Conservation (phyloP, 2,113 vertebrate genomes). For the Entelurus aequoreus region DNA sequence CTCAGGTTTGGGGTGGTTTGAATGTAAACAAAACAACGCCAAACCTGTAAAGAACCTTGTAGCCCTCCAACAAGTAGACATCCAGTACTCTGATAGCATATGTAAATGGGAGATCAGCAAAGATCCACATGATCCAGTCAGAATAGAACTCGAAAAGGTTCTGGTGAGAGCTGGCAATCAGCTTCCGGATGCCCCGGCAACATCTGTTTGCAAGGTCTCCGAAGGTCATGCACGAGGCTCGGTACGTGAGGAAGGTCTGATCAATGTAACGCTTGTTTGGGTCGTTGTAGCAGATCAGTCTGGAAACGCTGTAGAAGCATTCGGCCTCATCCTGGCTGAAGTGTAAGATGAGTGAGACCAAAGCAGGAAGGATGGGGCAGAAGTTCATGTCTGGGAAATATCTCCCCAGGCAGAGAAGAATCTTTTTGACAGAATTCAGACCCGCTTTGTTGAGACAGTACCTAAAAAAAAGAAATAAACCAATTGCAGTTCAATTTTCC, state of each 20-base stretch:
- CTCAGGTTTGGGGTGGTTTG: not conserved
- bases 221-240: conserved; percentile 84
- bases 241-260: conserved; percentile 79
- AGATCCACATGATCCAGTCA: conserved; percentile 84
- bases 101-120: conserved; percentile 79
- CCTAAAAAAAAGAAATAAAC: conserved; percentile 42
- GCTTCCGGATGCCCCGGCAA: conserved; percentile 78
- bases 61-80: conserved; percentile 81
- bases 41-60: conserved; percentile 83
- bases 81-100: conserved; percentile 80
- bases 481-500: not conserved
- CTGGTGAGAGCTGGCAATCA: conserved; percentile 76
- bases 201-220: conserved; percentile 84
- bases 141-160: conserved; percentile 85
- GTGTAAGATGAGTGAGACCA: conserved; percentile 81
- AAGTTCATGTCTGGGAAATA: conserved; percentile 79
- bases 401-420: conserved; percentile 74
- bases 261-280: conserved; percentile 79
- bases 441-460: conserved; percentile 79
- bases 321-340: conserved; percentile 81
- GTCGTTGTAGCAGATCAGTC: conserved; percentile 75
- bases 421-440: conserved; percentile 74
- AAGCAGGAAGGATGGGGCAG: conserved; percentile 76
- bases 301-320: conserved; percentile 77
- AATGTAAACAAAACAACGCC: conserved; percentile 1